A percentile compares a stretch with the other conserved stretches of the same genome.
phyloP scores from a whole-genome alignment of 2,113 vertebrate genomes.

The Dasyprocta punctata region DNA sequence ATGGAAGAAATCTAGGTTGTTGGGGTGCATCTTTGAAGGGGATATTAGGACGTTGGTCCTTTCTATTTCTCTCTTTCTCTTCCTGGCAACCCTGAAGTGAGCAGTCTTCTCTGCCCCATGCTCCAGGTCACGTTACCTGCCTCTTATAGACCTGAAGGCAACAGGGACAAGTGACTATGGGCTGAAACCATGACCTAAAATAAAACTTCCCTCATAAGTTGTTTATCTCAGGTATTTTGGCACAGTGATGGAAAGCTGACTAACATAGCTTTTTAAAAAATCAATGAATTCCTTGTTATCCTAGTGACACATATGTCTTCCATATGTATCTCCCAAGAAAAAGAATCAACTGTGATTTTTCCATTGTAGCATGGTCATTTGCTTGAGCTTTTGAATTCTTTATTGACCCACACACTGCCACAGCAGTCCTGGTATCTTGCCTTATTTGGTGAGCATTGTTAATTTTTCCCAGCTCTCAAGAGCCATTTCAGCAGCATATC shows the following conservation, averaged over 20 bases:
- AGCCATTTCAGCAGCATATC: neutral
- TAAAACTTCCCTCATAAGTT: neutral
- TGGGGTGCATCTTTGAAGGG: too few species aligned
- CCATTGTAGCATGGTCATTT: neutral
- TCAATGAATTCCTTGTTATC: neutral
- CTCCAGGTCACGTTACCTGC: neutral
- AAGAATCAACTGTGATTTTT: neutral
- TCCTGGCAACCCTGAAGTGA: neutral
- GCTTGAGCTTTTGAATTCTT: neutral
- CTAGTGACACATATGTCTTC: neutral
- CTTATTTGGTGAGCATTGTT: neutral
- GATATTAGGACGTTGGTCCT: neutral
- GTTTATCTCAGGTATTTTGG: neutral
- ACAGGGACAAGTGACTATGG: neutral
- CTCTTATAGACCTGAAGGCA: neutral
- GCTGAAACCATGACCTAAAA: neutral
- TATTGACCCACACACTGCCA: neutral
- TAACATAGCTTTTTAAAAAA: neutral
- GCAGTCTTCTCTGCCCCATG: neutral
- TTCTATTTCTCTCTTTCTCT: neutral
- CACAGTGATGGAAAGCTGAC: neutral
- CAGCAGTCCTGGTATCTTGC: neutral
- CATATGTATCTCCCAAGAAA: neutral
- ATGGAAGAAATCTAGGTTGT: neutral
- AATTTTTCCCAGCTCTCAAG: neutral